Percentiles rank a stretch among this genome's conserved stretches.
These are phyloP conservation scores for Ptychobarbus kaznakovi DNA, from an alignment of 2,797 vertebrate species.

Conservation along the genomic window DNA sequence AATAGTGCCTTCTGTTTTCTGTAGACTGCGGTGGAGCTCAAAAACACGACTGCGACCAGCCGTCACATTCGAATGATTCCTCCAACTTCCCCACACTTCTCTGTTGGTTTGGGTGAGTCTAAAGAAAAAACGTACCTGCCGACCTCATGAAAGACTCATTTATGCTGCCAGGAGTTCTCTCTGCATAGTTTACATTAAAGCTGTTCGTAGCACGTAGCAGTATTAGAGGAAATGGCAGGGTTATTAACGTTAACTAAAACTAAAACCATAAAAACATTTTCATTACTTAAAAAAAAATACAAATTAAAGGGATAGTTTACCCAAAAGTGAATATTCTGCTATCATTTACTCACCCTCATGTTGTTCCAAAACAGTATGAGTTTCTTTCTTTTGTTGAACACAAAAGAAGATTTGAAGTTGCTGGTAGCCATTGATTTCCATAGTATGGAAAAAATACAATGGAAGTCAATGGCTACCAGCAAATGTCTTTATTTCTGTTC, in stretches of 20 bases:
- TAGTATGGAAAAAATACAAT: too few species aligned
- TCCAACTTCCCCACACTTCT: conserved; percentile 86
- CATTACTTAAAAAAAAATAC: too few species aligned
- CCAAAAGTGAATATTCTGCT: not conserved
- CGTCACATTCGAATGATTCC: conserved; percentile 87
- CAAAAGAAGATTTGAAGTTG: not conserved
- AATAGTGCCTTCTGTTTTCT: conserved; percentile 38
- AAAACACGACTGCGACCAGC: conserved; percentile 85
- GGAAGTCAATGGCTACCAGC: too few species aligned
- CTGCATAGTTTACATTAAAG: not conserved
- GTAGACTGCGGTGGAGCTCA: conserved; percentile 86
- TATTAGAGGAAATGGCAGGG: not conserved
- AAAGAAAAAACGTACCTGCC: not conserved
- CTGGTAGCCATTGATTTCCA: too few species aligned
- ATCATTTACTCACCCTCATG: not conserved
- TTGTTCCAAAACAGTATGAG: not conserved
- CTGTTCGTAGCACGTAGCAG: too few species aligned
- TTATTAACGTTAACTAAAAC: not conserved
- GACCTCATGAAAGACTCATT: conserved; percentile 21
- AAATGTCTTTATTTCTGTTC: not conserved
- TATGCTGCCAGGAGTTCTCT: not conserved
- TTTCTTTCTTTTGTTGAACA: not conserved
- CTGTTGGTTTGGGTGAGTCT: conserved; percentile 86
- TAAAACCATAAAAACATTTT: not conserved
- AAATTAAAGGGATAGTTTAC: too few species aligned